These are phyloP conservation scores for Papilio polytes DNA, from an alignment of 1,140 invertebrate species.

Conservation along the genomic window DNA sequence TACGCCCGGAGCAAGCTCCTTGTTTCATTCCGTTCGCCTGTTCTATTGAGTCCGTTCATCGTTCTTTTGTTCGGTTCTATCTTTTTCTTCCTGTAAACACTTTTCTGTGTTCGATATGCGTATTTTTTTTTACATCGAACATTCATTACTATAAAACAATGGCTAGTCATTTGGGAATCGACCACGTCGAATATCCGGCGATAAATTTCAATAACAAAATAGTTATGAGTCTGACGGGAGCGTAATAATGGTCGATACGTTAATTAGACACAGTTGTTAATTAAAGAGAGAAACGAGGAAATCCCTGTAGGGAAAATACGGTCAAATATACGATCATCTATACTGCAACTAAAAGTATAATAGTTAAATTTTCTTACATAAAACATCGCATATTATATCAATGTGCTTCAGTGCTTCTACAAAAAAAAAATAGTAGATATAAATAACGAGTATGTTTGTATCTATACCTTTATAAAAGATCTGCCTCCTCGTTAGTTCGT, in stretches of 20 bases:
- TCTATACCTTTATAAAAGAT: too few relatives aligned
- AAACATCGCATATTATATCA: too few relatives aligned
- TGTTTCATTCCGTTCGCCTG: slow-evolving; percentile 6
- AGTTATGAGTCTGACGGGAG: slow-evolving; percentile 24
- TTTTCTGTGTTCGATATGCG: slow-evolving; percentile 24
- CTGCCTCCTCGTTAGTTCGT: neutral
- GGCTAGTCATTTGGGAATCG: slow-evolving; percentile 15
- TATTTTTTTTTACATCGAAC: slow-evolving; percentile 23
- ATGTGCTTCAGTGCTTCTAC: too few relatives aligned
- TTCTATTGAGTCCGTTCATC: slow-evolving; percentile 34
- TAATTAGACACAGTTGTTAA: slow-evolving; percentile 13
- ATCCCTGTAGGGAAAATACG: neutral
- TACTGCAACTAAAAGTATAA: neutral
- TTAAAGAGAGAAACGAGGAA: neutral
- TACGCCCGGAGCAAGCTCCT: slow-evolving; percentile 22
- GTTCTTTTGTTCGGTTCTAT: slow-evolving; percentile 11
- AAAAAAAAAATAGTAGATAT: too few relatives aligned
- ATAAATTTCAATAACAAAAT: slow-evolving; percentile 37
- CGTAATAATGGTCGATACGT: slow-evolving; percentile 24
- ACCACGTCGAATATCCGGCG: slow-evolving; percentile 21
- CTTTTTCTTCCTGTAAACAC: slow-evolving; percentile 30
- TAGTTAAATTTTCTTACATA: neutral
- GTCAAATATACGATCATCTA: neutral
- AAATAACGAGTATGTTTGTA: too few relatives aligned
- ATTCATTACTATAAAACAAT: slow-evolving; percentile 26